Conservation (phyloP, 2,888 invertebrate species). For the Drosophila cracens region DNA sequence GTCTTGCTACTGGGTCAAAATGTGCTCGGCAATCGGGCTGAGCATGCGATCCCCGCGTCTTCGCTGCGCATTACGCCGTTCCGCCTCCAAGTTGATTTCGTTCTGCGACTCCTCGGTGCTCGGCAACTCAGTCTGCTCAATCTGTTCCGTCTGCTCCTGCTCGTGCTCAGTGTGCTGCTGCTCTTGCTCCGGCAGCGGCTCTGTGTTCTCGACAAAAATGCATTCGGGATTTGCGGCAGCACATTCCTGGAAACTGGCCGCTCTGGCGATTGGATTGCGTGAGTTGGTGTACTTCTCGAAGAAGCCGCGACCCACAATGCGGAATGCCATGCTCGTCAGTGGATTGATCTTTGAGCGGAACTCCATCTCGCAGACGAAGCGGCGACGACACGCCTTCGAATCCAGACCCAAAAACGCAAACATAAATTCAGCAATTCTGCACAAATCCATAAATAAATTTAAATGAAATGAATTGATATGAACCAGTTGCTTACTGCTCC, state of each 20-base stretch:
- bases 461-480: not conserved
- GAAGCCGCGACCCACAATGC: constrained; percentile 83
- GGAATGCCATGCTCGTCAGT: constrained; percentile 83
- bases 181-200: constrained; percentile 21
- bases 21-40: constrained; percentile 65
- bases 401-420: constrained; percentile 84
- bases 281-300: constrained; percentile 82
- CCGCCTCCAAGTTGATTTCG: constrained; percentile 64
- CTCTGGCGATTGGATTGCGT: constrained; percentile 69
- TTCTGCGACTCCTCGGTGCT: constrained; percentile 55
- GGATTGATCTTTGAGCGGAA: constrained; percentile 84
- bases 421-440: constrained; percentile 83
- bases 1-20: constrained; percentile 56
- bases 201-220: constrained; percentile 73
- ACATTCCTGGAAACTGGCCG: constrained; percentile 82
- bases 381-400: constrained; percentile 85
- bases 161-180: constrained; percentile 20
- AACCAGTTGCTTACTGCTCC: constrained; percentile 68
- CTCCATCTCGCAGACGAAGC: constrained; percentile 86
- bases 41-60: constrained; percentile 59
- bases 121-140: constrained; percentile 17
- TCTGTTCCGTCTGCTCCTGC: constrained; percentile 6
- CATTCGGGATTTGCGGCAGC: constrained; percentile 82
- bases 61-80: constrained; percentile 52
- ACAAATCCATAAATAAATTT: not conserved